Percentiles rank a stretch among this genome's conserved stretches.
Conservation (phyloP, 2,797 vertebrate species). For the Potorous gilbertii region DNA sequence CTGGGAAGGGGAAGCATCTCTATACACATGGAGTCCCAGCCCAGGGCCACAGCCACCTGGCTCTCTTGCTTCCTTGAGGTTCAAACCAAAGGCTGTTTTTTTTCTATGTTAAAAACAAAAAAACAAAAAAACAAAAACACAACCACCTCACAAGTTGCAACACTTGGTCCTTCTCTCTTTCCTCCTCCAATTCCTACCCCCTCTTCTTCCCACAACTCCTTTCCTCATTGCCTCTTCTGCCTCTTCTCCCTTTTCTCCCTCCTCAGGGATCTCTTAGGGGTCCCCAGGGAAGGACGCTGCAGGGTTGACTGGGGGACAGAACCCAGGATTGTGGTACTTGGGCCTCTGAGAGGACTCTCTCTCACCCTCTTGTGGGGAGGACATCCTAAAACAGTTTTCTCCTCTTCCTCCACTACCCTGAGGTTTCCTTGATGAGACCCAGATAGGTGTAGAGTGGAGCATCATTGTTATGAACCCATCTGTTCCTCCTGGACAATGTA, state of each 20-base stretch:
- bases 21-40: constrained; percentile 53
- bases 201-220: constrained; percentile 59
- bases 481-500: constrained; percentile 65
- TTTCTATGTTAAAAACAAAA: constrained; percentile 80
- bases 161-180: constrained; percentile 68
- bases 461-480: not conserved
- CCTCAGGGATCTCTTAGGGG: constrained; percentile 63
- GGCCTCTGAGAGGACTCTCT: constrained; percentile 61
- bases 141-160: constrained; percentile 82
- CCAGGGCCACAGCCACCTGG: constrained; percentile 68
- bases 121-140: constrained; percentile 76
- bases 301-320: constrained; percentile 63
- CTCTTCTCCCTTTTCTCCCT: constrained; percentile 71
- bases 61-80: constrained; percentile 78
- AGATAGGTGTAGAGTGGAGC: constrained; percentile 40
- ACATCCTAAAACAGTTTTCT: constrained; percentile 38
- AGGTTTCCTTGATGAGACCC: constrained; percentile 58
- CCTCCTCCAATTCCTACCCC: constrained; percentile 8
- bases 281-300: constrained; percentile 41
- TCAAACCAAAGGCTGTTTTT: constrained; percentile 86
- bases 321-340: constrained; percentile 55
- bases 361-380: constrained; percentile 33
- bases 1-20: constrained; percentile 37
- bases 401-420: not conserved
- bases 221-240: constrained; percentile 65